Base-by-base conservation (phyloP, 2,888 invertebrate genomes). In the Phyllotreta cruciferae region DNA sequence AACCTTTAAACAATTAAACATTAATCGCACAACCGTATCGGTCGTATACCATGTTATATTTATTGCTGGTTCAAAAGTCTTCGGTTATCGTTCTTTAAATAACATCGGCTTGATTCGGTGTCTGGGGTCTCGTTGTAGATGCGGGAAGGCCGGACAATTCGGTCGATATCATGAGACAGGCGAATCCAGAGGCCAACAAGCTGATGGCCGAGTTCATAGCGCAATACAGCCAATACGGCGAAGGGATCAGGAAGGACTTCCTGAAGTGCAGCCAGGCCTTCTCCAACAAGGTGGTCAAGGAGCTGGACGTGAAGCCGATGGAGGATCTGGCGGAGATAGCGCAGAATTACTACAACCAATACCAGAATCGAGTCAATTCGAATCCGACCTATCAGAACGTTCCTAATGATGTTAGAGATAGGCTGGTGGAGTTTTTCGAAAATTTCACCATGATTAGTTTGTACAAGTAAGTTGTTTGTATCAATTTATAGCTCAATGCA, bases 341-440 rank as follows among this genome's bases (percentile, higher is more conserved):
- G 36, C 97, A 98, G 82, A 91, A 93, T 75, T 94, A 93, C 77
- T 99, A 98, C 80, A 91, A 90, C 81, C 80, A 82, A n/a, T 89
- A 94, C 79, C 86, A 87, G 69, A 90, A 90, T 66, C 85, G 90
- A 71, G 86, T 94, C 82, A 89, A 91, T 71, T 84, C 84, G n/a
- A 84, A 86, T 68, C 75, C 83, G 0, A 83, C 86, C 74, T 92
- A 90, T 79, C 80, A 85, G 69, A 87, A 85, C 70, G 83, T 91
- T 34, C 84, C 87, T 44, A 78, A 85, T 0, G 95, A 96, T 71
- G 86, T 89, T 44, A 88, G 90, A 72, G 94, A 95, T 74, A 87
- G 88, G 71, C 85, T 98, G 64, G 86, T 97, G 77, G 96, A 97
- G 82, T 94, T 93, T 78, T 91, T 94, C 50, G 99, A 99, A 82